Evolutionary conservation across 1,140 invertebrate species (phyloP).

Genomic region (Drosophila triauraria): DNA sequence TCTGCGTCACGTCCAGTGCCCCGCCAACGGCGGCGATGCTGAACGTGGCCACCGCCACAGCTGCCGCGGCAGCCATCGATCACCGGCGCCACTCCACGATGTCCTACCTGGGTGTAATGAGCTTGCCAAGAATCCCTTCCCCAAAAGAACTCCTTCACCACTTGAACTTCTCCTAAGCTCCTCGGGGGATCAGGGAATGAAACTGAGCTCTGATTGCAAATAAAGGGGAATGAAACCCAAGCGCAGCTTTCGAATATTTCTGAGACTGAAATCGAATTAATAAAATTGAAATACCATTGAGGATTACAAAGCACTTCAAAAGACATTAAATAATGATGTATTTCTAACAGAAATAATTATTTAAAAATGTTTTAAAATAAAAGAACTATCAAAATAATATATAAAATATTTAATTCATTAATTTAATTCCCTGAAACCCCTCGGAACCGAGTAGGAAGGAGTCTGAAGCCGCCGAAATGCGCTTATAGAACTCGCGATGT

Average conservation of each 20-base stretch:
- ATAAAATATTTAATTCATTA: too few relatives aligned
- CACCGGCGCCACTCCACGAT: slow-evolving; percentile 79
- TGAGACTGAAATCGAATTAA: background rate
- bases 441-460: background rate
- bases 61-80: slow-evolving; percentile 50
- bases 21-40: slow-evolving; percentile 65
- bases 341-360: too few relatives aligned
- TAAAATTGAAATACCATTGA: too few relatives aligned
- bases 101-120: slow-evolving; percentile 84
- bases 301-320: too few relatives aligned
- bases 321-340: too few relatives aligned
- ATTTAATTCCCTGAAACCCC: slow-evolving; percentile 50
- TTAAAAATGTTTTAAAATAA: too few relatives aligned
- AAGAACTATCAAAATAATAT: too few relatives aligned
- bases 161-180: background rate
- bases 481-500: slow-evolving; percentile 60
- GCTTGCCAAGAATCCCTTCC: slow-evolving; percentile 22
- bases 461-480: slow-evolving; percentile 19
- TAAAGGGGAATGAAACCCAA: background rate
- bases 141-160: slow-evolving; percentile 25
- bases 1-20: slow-evolving; percentile 77
- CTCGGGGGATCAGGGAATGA: slow-evolving; percentile 40
- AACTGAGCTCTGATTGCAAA: slow-evolving; percentile 1
- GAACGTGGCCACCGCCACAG: slow-evolving; percentile 42
- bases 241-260: background rate